Evolutionary conservation across 37 sponge, comb jelly and placozoan species (phyloP), one percentile per base, ranked within the genome.

Genomic region (Ephydatia muelleri): DNA sequence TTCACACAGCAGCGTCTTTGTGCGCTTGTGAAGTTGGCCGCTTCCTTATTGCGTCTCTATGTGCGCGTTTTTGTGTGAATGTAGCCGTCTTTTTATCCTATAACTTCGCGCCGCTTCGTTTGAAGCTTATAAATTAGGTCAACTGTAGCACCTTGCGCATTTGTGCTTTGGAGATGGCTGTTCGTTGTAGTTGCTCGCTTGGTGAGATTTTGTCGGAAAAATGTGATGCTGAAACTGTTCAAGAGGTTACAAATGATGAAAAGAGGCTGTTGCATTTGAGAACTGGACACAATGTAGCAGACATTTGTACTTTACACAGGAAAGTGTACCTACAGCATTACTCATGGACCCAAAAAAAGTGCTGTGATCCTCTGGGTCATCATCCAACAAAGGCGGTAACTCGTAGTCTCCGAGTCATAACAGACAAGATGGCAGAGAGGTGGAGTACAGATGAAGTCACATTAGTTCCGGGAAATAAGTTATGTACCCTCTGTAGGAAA

Each of bases 301-400:
- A 57, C 57, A 57, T 57, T 11, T 13, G 57, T 57, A 57, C 16
- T 57, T 57, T 57, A 9, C 43, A 43, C 43, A 43, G 6, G 6
- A 43, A 43, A 43, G 6, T 43, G 6, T 43, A 43, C 43, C 43
- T 43, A 43, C 3, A 57, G 12, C 57, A 57, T 4, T 57, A 57
- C 57, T 57, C 47, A 43, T 43, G 47, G 47, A 43, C 57, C 57
- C n/a, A 57, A 57, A 57, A 5, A 57, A 4, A 57, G 57, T 57
- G 57, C 57, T 57, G 57, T 57, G 57, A 57, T 57, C 57, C 57
- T 57, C 57, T 57, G 57, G 57, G 57, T 57, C 57, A 57, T 57
- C 57, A 57, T 57, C 57, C 57, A 57, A 57, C 57, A 57, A 57
- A 57, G 57, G 57, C 57, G 19, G 16, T 57, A 57, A 57, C 6